Conservation (phyloP, 2,888 invertebrate species). For the Caenorhabditis sp. region DNA sequence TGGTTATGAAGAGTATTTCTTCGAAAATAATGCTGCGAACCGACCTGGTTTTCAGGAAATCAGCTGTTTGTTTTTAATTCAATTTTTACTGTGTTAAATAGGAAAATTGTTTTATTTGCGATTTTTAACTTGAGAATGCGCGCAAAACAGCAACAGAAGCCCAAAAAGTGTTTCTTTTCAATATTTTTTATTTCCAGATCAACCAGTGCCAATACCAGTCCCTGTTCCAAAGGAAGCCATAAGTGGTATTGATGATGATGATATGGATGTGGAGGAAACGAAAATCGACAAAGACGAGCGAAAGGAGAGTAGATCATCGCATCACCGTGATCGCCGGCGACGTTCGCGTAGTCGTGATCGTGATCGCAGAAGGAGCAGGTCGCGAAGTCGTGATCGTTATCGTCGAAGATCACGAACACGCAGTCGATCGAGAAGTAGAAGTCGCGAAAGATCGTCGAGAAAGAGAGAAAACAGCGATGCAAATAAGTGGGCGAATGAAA, state of each 20-base stretch:
- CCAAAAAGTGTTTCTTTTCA: too few relatives aligned
- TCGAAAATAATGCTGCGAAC: background rate
- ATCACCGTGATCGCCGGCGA: background rate
- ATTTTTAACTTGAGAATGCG: too few relatives aligned
- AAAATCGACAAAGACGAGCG: background rate
- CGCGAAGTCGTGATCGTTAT: background rate
- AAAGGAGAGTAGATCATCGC: background rate
- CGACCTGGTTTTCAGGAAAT: conserved; percentile 15
- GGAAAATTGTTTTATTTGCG: background rate
- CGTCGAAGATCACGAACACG: background rate
- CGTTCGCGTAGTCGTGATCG: background rate
- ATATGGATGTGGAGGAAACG: conserved; percentile 4
- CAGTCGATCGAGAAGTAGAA: conserved; percentile 19
- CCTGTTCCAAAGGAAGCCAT: conserved; percentile 3
- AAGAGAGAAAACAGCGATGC: conserved; percentile 2
- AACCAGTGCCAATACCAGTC: conserved; percentile 9
- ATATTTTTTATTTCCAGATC: background rate
- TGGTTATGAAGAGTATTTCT: conserved; percentile 23
- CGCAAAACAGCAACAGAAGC: too few relatives aligned
- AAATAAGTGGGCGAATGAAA: conserved; percentile 10
- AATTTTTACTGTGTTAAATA: too few relatives aligned
- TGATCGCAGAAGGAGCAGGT: background rate
- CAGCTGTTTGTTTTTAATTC: too few relatives aligned
- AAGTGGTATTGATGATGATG: conserved; percentile 1
- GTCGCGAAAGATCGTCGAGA: conserved; percentile 11